Base-by-base conservation (phyloP, 1,140 invertebrate genomes). In the Trypoxylus dichotomus region DNA sequence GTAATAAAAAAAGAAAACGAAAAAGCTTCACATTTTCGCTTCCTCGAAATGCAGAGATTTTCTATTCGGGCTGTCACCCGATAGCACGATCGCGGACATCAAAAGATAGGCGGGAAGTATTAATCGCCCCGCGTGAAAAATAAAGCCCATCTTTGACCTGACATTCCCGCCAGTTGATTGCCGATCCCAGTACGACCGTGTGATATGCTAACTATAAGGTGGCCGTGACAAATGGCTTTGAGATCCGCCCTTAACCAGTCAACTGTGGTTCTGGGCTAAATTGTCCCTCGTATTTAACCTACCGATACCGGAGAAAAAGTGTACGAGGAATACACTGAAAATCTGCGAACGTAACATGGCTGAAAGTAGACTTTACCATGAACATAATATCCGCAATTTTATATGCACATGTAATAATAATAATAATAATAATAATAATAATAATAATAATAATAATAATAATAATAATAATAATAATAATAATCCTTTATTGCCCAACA, bases 191-290 rank as follows among this genome's bases (percentile, higher is more conserved):
- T 68, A 29, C 60, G 21, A 29, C 60, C 24, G 24, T 10, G 24
- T 27, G 60, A 68, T 68, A 68, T 68, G 60, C 60, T 68, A 68
- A 68, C 60, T 68, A 68, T 68, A 68, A 68, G 60, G 21, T 68
- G 60, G 6, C 60, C 27, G 60, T 68, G 60, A 68, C 60, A 68
- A 68, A 68, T 68, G 60, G 60, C 60, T 68, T 29, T 29, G 60
- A 68, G 60, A 68, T 68, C 60, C 60, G 60, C 60, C 60, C 27
- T 29, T 68, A 68, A 68, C 60, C 60, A 68, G 60, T 68, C 60
- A 29, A 68, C 60, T 24, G 60, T 25, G 60, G 5, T 68, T 68
- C 60, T 29, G 60, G 24, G 24, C 60, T 29, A 68, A 68, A 68
- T 68, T 68, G 60, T 68, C 24, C 24, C 60, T 68, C 60, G 60